Conservation (phyloP, 1,140 invertebrate genomes). For the Zaprionus nigranus region DNA sequence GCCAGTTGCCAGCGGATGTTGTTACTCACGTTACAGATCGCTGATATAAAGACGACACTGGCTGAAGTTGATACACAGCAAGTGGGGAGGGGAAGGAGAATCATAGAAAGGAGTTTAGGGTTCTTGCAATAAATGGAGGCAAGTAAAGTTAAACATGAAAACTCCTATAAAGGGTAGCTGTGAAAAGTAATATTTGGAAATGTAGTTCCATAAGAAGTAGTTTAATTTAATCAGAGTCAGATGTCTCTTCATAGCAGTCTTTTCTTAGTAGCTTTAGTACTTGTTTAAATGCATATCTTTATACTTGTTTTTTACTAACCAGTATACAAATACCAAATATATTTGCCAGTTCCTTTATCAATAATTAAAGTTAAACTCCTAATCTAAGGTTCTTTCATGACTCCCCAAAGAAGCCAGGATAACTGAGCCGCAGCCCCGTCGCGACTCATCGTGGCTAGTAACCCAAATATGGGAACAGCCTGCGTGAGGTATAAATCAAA, state of each 20-base stretch:
- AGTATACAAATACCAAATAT: not conserved
- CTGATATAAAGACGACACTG: not conserved
- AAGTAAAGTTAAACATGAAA: too few species aligned
- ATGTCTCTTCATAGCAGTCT: too few species aligned
- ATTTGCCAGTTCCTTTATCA: not conserved
- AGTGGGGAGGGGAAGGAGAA: not conserved
- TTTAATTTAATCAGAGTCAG: too few species aligned
- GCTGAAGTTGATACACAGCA: not conserved
- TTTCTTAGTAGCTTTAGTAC: too few species aligned
- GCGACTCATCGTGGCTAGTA: not conserved
- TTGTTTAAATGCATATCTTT: not conserved
- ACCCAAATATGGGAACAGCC: not conserved
- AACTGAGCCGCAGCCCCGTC: not conserved
- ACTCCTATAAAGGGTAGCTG: not conserved
- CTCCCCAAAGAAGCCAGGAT: not conserved
- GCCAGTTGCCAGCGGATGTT: not conserved
- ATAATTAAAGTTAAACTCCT: not conserved
- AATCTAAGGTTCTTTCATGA: not conserved
- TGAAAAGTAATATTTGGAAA: too few species aligned
- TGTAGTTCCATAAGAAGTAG: too few species aligned
- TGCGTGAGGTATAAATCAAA: slow-evolving; percentile 17
- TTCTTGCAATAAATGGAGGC: not conserved
- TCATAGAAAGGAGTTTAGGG: not conserved
- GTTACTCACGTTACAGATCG: slow-evolving; percentile 8
- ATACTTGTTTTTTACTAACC: not conserved